Base-by-base conservation (phyloP, 1,140 invertebrate genomes). In the Bursaphelenchus mucronatus region DNA sequence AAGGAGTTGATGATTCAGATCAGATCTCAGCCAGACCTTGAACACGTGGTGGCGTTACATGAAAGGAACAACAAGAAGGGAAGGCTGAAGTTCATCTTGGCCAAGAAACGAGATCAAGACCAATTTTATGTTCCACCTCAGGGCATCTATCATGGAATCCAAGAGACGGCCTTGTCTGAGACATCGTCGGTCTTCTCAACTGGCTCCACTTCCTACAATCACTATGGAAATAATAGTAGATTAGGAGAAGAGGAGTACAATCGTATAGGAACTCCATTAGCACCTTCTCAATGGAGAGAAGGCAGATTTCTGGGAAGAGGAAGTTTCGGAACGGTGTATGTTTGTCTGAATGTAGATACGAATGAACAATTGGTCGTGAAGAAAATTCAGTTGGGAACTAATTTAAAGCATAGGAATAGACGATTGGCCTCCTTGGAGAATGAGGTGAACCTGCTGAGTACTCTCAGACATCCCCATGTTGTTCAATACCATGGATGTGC, bases 341-440 rank as follows among this genome's bases (percentile, higher is more conserved):
- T 71, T 40, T 74, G 71, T 46, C 50, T 71, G 50, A 76, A 71
- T 45, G 65, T 55, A 8, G 69, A 71, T 49, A 76, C 69, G 51
- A 70, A 70, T 45, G 69, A 71, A 53, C 69, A 71, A 49, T 51
- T 71, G 47, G 69, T 71, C 9, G 69, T 71, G 11, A 71, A 71
- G 9, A 71, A 71, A 41, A 73, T 71, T 30, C 69, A 59, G 15
- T 40, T 71, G 17, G 45, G 45, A n/a, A 30, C 40, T 39, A 45
- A 52, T 5, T 17, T 39, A 3, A 62, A 64, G 11, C 40, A 56
- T 13, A n/a, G 72, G 21, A 73, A 71, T 39, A 43, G 69, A 17
- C 56, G 74, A 11, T 13, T 71, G 47, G 63, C 71, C 8, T 61
- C 63, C 30, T 50, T 71, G 47, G 69, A 71, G 47, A 71, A 71